phyloP scores from a whole-genome alignment of 2,797 vertebrate species.

The Microhierax caerulescens region DNA sequence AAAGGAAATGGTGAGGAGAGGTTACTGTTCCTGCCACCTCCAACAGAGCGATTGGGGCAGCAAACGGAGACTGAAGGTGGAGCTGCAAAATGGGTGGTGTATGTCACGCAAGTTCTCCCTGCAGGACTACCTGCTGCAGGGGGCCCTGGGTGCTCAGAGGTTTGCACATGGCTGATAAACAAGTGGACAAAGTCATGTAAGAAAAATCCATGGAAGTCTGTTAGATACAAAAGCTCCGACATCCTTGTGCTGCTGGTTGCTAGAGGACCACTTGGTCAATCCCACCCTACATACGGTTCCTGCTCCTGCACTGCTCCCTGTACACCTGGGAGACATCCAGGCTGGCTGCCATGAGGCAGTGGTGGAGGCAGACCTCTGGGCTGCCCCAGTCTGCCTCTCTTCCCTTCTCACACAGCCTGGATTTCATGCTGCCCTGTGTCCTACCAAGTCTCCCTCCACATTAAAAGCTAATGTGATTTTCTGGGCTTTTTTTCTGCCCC shows the following conservation, averaged over 20 bases:
- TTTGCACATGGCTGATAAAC: not conserved
- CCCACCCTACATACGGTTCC: not conserved
- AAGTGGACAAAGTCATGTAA: not conserved
- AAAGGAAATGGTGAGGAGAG: not conserved
- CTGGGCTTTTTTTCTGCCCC: not conserved
- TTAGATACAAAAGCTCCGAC: not conserved
- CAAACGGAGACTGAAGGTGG: not conserved
- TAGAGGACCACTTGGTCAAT: not conserved
- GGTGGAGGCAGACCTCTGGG: not conserved
- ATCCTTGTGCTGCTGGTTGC: not conserved
- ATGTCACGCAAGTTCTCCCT: not conserved
- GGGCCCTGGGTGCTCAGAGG: fast-evolving
- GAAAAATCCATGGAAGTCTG: not conserved
- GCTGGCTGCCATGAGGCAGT: not conserved
- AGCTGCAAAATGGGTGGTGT: fast-evolving
- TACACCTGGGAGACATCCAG: not conserved
- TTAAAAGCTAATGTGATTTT: not conserved
- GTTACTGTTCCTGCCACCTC: not conserved
- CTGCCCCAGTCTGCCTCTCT: not conserved
- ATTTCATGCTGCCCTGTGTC: not conserved
- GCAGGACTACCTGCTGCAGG: not conserved
- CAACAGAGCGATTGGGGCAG: not conserved
- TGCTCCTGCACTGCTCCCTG: not conserved
- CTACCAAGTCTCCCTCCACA: not conserved
- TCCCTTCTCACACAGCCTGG: not conserved